Evolutionary conservation across 2,888 invertebrate species (phyloP).

Genomic region (Ypsolopha sequella): DNA sequence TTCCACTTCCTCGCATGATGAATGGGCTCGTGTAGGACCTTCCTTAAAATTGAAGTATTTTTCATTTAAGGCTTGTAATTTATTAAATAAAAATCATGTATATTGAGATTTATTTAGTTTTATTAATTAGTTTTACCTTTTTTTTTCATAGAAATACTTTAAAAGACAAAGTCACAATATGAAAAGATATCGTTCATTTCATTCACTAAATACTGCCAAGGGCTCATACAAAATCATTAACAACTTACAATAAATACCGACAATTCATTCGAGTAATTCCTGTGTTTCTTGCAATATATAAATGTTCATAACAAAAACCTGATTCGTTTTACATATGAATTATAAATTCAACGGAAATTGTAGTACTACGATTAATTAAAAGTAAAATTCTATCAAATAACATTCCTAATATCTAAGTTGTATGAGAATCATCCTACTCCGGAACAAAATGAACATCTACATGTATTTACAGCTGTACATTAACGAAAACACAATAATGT

Average conservation of each 20-base stretch:
- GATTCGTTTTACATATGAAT: neutral
- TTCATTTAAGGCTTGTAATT: neutral
- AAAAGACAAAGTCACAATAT: conserved; percentile 66
- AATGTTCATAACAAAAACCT: neutral
- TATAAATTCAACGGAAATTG: too few species aligned
- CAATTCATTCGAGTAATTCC: conserved; percentile 60
- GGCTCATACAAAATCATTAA: conserved; percentile 54
- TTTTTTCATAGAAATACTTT: conserved; percentile 67
- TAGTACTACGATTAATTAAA: neutral
- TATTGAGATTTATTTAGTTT: conserved; percentile 45
- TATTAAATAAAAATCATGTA: conserved; percentile 35
- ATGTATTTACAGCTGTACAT: conserved; percentile 66
- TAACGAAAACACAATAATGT: conserved; percentile 62
- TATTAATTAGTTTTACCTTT: conserved; percentile 37
- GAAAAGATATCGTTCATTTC: conserved; percentile 57
- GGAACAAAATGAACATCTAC: conserved; percentile 41
- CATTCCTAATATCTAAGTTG: conserved; percentile 1
- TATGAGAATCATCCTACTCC: conserved; percentile 6
- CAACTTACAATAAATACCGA: conserved; percentile 66
- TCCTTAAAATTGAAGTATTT: too few species aligned
- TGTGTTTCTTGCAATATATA: neutral
- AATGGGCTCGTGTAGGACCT: too few species aligned
- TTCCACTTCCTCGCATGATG: too few species aligned
- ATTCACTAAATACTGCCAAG: conserved; percentile 57
- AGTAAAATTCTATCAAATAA: conserved; percentile 4